phyloP scores from a whole-genome alignment of 1,140 invertebrate genomes.

The Panulirus ornatus region DNA sequence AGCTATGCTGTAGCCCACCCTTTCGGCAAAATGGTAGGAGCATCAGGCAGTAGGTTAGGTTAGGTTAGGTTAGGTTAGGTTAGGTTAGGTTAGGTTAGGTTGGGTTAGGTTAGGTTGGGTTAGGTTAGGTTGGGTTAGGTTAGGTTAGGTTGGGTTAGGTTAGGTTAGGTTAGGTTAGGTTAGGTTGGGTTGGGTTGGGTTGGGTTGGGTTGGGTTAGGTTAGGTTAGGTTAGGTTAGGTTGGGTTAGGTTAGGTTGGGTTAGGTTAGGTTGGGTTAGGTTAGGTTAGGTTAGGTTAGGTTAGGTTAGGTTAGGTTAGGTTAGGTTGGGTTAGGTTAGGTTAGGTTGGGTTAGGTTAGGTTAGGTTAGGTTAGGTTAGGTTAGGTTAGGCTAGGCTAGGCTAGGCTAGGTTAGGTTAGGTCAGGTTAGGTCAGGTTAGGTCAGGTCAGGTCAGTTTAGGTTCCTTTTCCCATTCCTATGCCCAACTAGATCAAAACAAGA shows the following conservation, averaged over 20 bases:
- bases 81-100: too few relatives aligned
- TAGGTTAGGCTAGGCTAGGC: not conserved
- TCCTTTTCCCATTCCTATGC: too few relatives aligned
- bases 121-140: too few relatives aligned
- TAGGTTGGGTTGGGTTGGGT: not conserved
- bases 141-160: too few relatives aligned
- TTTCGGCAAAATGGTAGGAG: too few relatives aligned
- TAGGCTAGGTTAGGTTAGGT: slow-evolving; percentile 4
- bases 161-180: not conserved
- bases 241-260: not conserved
- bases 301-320: slow-evolving; percentile 9
- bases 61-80: too few relatives aligned
- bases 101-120: too few relatives aligned
- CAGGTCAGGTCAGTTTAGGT: too few relatives aligned
- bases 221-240: not conserved
- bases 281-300: slow-evolving; percentile 6
- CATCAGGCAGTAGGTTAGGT: too few relatives aligned
- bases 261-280: not conserved
- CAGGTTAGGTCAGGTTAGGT: too few relatives aligned
- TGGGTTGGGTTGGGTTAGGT: not conserved
- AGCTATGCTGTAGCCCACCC: too few relatives aligned
- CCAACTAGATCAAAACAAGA: too few relatives aligned
- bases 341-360: not conserved
- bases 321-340: not conserved
- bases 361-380: not conserved